Conservation (phyloP, 1,140 invertebrate species). For the Drosophila kohkoa region DNA sequence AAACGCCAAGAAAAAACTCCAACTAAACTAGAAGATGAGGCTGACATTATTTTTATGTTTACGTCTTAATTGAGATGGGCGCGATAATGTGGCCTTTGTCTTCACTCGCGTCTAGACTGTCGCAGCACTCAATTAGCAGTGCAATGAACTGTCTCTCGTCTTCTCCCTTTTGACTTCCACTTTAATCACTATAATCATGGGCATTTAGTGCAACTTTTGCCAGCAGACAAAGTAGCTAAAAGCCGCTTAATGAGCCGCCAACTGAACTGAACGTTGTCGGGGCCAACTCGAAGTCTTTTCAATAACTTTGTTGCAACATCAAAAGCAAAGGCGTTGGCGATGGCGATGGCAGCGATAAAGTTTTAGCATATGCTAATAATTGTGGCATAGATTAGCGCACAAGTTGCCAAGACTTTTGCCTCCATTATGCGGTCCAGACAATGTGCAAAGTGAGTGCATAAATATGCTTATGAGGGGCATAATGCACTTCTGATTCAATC, state of each 20-base stretch:
- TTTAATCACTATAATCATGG: conserved; percentile 37
- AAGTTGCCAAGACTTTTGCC: conserved; percentile 19
- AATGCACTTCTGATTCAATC: conserved; percentile 24
- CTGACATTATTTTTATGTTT: conserved; percentile 34
- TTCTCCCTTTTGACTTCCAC: conserved; percentile 3
- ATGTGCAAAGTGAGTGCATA: conserved; percentile 9
- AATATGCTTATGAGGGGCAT: conserved; percentile 3
- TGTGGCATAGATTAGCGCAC: conserved; percentile 38
- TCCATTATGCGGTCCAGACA: conserved; percentile 24
- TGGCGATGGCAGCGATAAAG: conserved; percentile 32
- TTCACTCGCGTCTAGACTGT: conserved; percentile 35
- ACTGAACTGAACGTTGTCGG: conserved; percentile 6
- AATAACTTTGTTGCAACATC: conserved; percentile 48
- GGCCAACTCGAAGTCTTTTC: conserved; percentile 35
- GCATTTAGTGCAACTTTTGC: conserved; percentile 29
- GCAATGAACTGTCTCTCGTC: conserved; percentile 58
- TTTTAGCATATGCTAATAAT: conserved; percentile 56
- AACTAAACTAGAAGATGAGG: conserved; percentile 3
- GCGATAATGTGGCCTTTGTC: conserved; percentile 48
- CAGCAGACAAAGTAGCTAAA: conserved; percentile 33
- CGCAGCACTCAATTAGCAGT: conserved; percentile 61
- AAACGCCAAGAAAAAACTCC: neutral
- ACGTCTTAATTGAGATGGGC: conserved; percentile 56
- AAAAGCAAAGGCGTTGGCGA: conserved; percentile 7
- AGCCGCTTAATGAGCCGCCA: conserved; percentile 49